These are phyloP conservation scores for Physocephala rufipes DNA, from an alignment of 2,888 invertebrate species.

Conservation along the genomic window DNA sequence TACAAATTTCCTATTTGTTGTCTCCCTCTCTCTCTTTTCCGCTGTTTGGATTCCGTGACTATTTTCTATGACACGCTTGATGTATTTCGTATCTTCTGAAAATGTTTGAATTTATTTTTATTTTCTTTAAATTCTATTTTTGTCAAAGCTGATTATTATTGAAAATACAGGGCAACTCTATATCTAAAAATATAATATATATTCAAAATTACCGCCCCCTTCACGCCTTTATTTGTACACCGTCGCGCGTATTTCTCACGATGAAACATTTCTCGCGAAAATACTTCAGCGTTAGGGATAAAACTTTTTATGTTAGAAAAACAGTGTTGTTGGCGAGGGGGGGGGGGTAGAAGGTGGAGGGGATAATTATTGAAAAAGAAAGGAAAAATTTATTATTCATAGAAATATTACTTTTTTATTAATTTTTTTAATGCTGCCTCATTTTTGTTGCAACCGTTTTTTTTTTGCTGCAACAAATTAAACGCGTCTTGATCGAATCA, in stretches of 20 bases:
- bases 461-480: no score
- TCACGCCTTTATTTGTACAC: no score
- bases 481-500: no score
- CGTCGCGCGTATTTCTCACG: no score
- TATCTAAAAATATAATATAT: slow-evolving; percentile 39
- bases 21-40: neutral
- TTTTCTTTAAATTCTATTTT: slow-evolving; percentile 36
- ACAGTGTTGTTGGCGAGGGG: neutral
- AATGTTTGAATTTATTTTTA: neutral
- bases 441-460: no score
- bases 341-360: neutral
- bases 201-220: neutral
- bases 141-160: slow-evolving; percentile 38
- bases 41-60: neutral
- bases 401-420: no score
- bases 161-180: slow-evolving; percentile 40
- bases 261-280: no score
- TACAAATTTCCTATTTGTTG: neutral
- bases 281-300: no score
- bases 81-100: neutral
- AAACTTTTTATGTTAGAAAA: no score
- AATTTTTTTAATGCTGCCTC: no score
- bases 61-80: slow-evolving; percentile 3
- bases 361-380: neutral
- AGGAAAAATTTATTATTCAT: no score